Evolutionary conservation across 2,797 vertebrate species (phyloP).

Genomic region (Microctenopoma stevenorrisi): DNA sequence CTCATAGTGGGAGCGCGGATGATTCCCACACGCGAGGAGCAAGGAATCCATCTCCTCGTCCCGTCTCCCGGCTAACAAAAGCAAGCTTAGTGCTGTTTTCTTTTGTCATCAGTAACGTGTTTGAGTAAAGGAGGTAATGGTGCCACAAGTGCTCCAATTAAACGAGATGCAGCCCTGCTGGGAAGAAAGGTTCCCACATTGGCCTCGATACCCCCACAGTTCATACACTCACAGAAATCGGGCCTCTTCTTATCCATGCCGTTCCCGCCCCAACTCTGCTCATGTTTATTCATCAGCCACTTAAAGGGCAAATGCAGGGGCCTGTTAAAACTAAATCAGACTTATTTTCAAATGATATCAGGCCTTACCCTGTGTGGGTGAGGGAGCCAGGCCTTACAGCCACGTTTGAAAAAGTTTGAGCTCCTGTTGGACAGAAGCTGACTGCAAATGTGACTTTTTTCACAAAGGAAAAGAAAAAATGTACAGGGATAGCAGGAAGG

Average conservation of each 20-base stretch:
- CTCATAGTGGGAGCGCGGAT: constrained; percentile 58
- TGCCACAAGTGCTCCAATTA: constrained; percentile 85
- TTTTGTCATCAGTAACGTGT: constrained; percentile 82
- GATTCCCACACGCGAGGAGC: constrained; percentile 78
- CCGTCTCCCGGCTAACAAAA: constrained; percentile 69
- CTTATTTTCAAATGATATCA: constrained; percentile 70
- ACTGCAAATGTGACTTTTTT: constrained; percentile 51
- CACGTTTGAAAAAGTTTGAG: constrained; percentile 36
- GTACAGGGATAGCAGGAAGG: constrained; percentile 26
- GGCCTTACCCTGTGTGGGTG: constrained; percentile 44
- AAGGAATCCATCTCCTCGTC: constrained; percentile 69
- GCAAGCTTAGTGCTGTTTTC: constrained; percentile 81
- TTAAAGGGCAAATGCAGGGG: constrained; percentile 78
- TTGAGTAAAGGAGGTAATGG: constrained; percentile 83
- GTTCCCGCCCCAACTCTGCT: constrained; percentile 76
- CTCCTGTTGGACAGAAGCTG: constrained; percentile 14
- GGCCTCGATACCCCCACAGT: constrained; percentile 58
- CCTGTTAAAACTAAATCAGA: constrained; percentile 82
- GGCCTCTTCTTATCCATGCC: constrained; percentile 67
- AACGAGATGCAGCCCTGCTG: constrained; percentile 81
- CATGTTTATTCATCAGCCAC: constrained; percentile 87
- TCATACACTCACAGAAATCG: constrained; percentile 45
- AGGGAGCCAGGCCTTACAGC: constrained; percentile 47
- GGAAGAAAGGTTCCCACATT: constrained; percentile 72
- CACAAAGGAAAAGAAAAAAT: constrained; percentile 43